Base-by-base conservation (phyloP, 1,140 invertebrate species). In the Oryzaephilus surinamensis region DNA sequence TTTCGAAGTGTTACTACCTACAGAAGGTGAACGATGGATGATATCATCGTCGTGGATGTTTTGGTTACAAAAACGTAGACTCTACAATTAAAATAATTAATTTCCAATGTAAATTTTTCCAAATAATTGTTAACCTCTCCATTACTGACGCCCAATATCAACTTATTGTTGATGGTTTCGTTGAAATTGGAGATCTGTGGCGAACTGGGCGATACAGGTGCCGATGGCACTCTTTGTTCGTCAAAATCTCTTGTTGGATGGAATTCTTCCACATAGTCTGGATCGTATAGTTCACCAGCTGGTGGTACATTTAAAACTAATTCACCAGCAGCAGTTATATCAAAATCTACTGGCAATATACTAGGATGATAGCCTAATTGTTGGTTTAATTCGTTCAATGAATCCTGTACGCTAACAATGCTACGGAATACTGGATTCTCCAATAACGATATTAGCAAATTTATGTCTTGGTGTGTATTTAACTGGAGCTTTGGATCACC, bases 401-500 rank as follows among this genome's bases (percentile, higher is more conserved):
- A 89, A 62, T 90, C 87, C 67, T 90, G 87, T 46, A 97, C 77
- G 27, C 84, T 88, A n/a, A 91, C 79, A 52, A 96, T 87, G 54
- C 85, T 87, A 38, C 82, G 75, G 54, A 97, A 84, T 21, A 96
- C 81, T 6, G 93, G 93, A 71, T 90, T 92, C 51, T 93, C 85
- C 40, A 97, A 61, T 26, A 96, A 73, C 37, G 79, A 81, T 48
- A 96, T 81, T 1, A 97, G 69, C 20, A 86, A 79, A 53, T 84
- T 82, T 11, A 97, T 65, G 58, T 96, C 91, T 55, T 88, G 79
- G 56, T 74, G 80, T 20, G 84, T 84, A 51, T 85, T 60, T 56
- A 74, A 67, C 62, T 79, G 76, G 42, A 79, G 58, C 62, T 82
- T 81, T 1, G 72, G 67, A 65, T 85, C 81, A 51, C 82, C 79